Evolutionary conservation across 1,140 invertebrate species (phyloP).

Genomic region (Tigriopus japonicus): DNA sequence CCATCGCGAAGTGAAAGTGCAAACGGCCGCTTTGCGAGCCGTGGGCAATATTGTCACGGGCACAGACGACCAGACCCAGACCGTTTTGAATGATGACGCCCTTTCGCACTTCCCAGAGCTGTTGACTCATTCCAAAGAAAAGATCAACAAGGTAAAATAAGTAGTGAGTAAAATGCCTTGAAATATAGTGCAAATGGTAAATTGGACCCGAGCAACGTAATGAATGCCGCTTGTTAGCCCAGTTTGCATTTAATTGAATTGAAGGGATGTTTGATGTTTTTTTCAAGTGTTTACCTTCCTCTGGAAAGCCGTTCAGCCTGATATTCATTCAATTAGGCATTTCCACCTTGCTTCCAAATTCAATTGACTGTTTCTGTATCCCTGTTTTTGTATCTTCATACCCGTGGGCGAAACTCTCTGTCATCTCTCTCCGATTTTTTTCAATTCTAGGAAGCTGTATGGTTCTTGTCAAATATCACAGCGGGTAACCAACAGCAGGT

Average conservation of each 20-base stretch:
- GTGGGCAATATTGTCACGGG: conserved; percentile 99
- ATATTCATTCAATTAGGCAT: too few relatives aligned
- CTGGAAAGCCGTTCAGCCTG: not conserved
- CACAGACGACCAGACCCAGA: conserved; percentile 93
- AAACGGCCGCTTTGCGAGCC: conserved; percentile 86
- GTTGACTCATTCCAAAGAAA: conserved; percentile 67
- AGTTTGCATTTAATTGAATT: too few relatives aligned
- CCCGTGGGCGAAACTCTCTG: not conserved
- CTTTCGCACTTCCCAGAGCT: conserved; percentile 75
- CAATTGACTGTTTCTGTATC: too few relatives aligned
- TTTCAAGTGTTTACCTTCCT: not conserved
- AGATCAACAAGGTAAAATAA: conserved; percentile 44
- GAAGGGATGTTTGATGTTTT: too few relatives aligned
- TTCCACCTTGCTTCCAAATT: too few relatives aligned
- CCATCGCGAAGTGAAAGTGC: conserved; percentile 46
- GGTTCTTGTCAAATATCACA: conserved; percentile 97
- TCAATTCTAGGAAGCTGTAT: conserved; percentile 64
- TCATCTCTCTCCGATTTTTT: conserved; percentile 14
- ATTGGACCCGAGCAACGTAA: too few relatives aligned
- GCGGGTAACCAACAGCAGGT: conserved; percentile 94
- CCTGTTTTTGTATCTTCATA: too few relatives aligned
- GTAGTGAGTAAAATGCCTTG: too few relatives aligned
- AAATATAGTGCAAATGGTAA: too few relatives aligned
- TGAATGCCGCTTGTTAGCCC: too few relatives aligned
- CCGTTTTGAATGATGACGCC: conserved; percentile 78